Percentiles rank a stretch among this genome's conserved stretches.
phyloP scores from a whole-genome alignment of 2,888 invertebrate species.

The Dioctria linearis region DNA sequence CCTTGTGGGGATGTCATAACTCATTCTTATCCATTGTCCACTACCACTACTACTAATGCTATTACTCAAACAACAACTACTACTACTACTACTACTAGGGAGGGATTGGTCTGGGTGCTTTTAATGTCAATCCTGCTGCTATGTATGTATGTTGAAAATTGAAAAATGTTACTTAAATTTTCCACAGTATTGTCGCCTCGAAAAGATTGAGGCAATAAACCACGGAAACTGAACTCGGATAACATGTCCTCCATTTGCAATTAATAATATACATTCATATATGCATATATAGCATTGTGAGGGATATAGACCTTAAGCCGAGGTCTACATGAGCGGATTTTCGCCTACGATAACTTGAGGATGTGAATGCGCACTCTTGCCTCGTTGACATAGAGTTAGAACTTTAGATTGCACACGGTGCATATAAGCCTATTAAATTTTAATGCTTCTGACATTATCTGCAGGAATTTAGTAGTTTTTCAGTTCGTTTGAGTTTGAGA shows the following conservation, averaged over 20 bases:
- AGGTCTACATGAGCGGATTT: background rate
- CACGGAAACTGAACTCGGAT: background rate
- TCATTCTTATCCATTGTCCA: conserved; percentile 30
- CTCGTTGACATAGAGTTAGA: background rate
- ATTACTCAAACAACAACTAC: no score
- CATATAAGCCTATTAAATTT: background rate
- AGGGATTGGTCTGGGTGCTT: no score
- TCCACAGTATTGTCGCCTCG: background rate
- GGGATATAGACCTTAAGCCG: background rate
- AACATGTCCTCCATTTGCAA: conserved; percentile 4
- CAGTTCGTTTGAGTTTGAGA: background rate
- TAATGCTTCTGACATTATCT: background rate
- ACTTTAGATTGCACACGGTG: background rate
- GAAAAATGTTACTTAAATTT: conserved; percentile 15
- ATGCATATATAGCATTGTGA: background rate
- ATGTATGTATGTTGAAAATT: background rate
- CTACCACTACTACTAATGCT: background rate
- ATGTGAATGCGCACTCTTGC: background rate
- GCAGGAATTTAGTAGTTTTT: background rate
- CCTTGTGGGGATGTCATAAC: conserved; percentile 12
- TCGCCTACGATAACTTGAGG: background rate
- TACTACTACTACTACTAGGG: no score
- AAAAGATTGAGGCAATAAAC: conserved; percentile 21
- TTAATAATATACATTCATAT: background rate
- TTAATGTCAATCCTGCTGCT: background rate